Evolutionary conservation across 2,888 invertebrate genomes (phyloP).

Genomic region (Steromphala cineraria): DNA sequence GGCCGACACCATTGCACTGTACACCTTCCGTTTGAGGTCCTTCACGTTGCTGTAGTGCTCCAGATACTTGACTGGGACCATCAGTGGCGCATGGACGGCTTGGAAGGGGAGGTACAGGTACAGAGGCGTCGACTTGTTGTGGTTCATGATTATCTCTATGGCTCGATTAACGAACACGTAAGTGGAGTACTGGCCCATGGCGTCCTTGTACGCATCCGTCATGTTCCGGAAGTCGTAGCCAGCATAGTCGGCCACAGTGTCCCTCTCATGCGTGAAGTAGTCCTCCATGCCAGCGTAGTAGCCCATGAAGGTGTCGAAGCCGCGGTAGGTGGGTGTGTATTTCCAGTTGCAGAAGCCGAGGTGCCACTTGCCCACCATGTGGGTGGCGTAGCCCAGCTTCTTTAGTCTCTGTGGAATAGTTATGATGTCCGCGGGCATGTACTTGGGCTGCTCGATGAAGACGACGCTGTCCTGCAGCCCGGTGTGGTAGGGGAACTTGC

Average conservation of each 20-base stretch:
- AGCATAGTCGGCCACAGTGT: background rate
- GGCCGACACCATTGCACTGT: slow-evolving; percentile 81
- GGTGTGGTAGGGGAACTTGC: background rate
- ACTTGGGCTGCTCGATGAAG: slow-evolving; percentile 3
- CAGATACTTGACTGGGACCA: slow-evolving; percentile 48
- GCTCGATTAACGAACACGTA: slow-evolving; percentile 48
- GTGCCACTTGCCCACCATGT: slow-evolving; percentile 75
- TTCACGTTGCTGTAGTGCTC: slow-evolving; percentile 45
- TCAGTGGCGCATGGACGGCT: slow-evolving; percentile 60
- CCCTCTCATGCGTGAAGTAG: slow-evolving; percentile 56
- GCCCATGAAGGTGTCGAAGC: slow-evolving; percentile 76
- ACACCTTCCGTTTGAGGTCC: slow-evolving; percentile 38
- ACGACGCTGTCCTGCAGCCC: background rate
- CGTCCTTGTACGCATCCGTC: background rate
- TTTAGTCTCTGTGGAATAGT: slow-evolving; percentile 57
- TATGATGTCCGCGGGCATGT: slow-evolving; percentile 48
- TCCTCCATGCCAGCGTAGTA: slow-evolving; percentile 73
- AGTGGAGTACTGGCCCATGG: background rate
- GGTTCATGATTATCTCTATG: slow-evolving; percentile 48
- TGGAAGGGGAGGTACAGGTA: slow-evolving; percentile 69
- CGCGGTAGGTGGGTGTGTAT: slow-evolving; percentile 74
- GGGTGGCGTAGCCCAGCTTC: slow-evolving; percentile 55
- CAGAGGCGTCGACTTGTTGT: slow-evolving; percentile 53
- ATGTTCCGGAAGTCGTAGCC: background rate
- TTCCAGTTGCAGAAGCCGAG: slow-evolving; percentile 75